Base-by-base conservation (phyloP, 2,797 vertebrate species). In the Myotis pilosus region DNA sequence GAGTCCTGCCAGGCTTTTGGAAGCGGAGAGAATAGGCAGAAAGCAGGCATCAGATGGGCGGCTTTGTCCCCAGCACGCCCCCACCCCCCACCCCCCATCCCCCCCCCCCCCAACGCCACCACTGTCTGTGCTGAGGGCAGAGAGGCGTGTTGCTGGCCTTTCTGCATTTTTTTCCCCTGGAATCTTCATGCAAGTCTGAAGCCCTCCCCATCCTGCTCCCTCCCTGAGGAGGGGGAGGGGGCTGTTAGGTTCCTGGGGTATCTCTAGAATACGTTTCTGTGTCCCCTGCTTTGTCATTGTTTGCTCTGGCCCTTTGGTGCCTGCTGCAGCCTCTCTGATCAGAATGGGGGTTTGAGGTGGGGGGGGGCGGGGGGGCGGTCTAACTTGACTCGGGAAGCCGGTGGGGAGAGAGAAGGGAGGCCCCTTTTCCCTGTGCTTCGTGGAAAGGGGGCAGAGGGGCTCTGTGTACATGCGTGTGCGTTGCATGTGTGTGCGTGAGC, bases 1-100 rank as follows among this genome's bases (percentile, higher is more conserved):
- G 92, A 96, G 88, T 96, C 94, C 96, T 92, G 95, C 95, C 87
- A 95, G 92, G 96, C 95, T 96, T 94, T 96, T 94, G 96, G 96
- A 96, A 92, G 92, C n/a, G 0, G 51, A 96, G 87, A 90, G 92
- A 96, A 96, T 84, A 96, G 92, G 75, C 95, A 96, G 95, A 82
- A 90, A 95, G 88, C 91, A 87, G 92, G 66, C 6, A 0, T 94
- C 85, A 92, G 94, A 72, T 93, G 83, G 90, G 93, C 4, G 41
- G 93, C 87, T 95, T 94, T 96, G 94, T 96, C 93, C 93, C 79
- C 30, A n/a, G 92, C 28, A 19, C 55, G 1, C 41, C 41, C 41
- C 7, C 41, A 1, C 41, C 1, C 41, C 6, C 7, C 6, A 6
- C 41, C 41, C 41, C 74, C 87, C 75, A 38, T 5, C 41, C 41